Conservation (phyloP, 2,888 invertebrate genomes). For the Noctuana brunneofusca region DNA sequence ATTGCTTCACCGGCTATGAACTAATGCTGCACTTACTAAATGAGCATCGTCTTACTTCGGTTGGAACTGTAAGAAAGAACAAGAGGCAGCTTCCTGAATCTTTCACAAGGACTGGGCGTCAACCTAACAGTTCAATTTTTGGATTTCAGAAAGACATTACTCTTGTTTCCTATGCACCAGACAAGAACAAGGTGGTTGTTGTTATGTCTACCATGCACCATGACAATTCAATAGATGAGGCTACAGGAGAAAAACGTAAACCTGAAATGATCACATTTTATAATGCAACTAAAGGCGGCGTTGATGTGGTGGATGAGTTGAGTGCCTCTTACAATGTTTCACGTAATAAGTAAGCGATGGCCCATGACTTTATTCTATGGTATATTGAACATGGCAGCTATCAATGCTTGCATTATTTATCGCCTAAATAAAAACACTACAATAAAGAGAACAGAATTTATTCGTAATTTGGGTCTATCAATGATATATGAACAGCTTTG, state of each 20-base stretch:
- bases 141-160: conserved; percentile 36
- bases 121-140: conserved; percentile 31
- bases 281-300: conserved; percentile 30
- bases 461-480: conserved; percentile 34
- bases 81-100: conserved; percentile 39
- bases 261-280: conserved; percentile 34
- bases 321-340: conserved; percentile 28
- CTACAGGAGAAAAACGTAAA: conserved; percentile 22
- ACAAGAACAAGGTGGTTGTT: conserved; percentile 24
- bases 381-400: conserved; percentile 24
- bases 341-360: conserved; percentile 30
- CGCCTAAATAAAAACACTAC: background rate
- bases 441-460: conserved; percentile 12
- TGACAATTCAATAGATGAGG: conserved; percentile 11
- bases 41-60: conserved; percentile 37
- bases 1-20: conserved; percentile 23
- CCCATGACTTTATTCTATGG: conserved; percentile 31
- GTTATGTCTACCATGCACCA: conserved; percentile 21
- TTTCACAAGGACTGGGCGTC: conserved; percentile 24
- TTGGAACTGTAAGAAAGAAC: conserved; percentile 41
- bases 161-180: conserved; percentile 34
- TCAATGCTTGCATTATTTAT: conserved; percentile 16
- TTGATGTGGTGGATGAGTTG: conserved; percentile 31
- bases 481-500: conserved; percentile 22
- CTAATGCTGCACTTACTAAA: conserved; percentile 20